phyloP scores from a whole-genome alignment of 2,888 invertebrate species.

The Lymantria dispar region DNA sequence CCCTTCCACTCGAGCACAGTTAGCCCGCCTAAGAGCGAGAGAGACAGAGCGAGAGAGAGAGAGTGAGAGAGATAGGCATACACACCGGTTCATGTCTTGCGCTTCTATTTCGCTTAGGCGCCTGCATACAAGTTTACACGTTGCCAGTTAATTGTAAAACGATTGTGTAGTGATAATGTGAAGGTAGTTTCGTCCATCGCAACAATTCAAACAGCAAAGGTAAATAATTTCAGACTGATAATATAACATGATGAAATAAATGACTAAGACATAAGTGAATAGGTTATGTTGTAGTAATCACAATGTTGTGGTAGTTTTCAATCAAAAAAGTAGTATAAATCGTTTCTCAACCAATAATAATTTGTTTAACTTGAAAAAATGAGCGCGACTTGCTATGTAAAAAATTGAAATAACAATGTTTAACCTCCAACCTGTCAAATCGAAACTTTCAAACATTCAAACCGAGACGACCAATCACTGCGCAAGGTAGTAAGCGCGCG shows the following conservation, averaged over 20 bases:
- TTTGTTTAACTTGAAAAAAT: slow-evolving; percentile 12
- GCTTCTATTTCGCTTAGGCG: slow-evolving; percentile 8
- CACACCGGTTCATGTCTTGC: slow-evolving; percentile 5
- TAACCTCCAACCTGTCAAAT: slow-evolving; percentile 9
- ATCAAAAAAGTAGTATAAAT: slow-evolving; percentile 9
- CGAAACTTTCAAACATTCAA: slow-evolving; percentile 10
- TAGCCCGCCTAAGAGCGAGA: no score
- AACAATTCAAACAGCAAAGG: slow-evolving; percentile 14
- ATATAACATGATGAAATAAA: slow-evolving; percentile 18
- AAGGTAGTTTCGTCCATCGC: slow-evolving; percentile 13
- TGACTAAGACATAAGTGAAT: slow-evolving; percentile 10
- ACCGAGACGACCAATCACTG: slow-evolving; percentile 9
- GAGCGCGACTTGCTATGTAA: slow-evolving; percentile 10
- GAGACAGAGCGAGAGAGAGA: no score
- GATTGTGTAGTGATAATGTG: slow-evolving; percentile 13
- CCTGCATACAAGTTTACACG: slow-evolving; percentile 15
- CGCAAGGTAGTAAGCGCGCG: slow-evolving; percentile 4
- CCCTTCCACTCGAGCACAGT: no score
- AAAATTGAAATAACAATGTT: slow-evolving; percentile 9
- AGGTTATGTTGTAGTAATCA: slow-evolving; percentile 14
- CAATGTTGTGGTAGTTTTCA: slow-evolving; percentile 13
- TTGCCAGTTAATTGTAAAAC: slow-evolving; percentile 14
- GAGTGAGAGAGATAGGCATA: no score
- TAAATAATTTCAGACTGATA: slow-evolving; percentile 18
- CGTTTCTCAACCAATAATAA: slow-evolving; percentile 12